phyloP scores from a whole-genome alignment of 2,888 invertebrate species.

The Cenopis cana region DNA sequence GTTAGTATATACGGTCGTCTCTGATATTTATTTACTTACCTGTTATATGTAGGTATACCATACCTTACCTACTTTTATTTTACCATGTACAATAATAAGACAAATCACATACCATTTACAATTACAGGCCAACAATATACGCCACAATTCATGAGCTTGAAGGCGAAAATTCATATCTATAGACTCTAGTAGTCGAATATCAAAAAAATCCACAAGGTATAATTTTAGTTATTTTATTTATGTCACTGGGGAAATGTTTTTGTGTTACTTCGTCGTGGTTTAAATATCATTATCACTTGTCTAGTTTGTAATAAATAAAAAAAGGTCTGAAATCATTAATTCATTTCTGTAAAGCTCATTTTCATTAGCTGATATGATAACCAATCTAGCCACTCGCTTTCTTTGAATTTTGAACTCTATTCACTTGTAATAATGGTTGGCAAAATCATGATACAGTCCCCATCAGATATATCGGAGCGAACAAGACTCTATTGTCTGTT shows the following conservation, averaged over 20 bases:
- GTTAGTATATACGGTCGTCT: too few relatives aligned
- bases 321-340: background rate
- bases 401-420: too few relatives aligned
- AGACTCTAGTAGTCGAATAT: constrained; percentile 31
- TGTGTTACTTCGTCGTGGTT: constrained; percentile 52
- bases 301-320: constrained; percentile 4
- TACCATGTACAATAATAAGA: too few relatives aligned
- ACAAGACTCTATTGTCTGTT: too few relatives aligned
- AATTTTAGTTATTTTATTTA: constrained; percentile 43
- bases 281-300: constrained; percentile 6
- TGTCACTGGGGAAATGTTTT: constrained; percentile 58
- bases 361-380: background rate
- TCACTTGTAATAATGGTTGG: too few relatives aligned
- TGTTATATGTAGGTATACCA: too few relatives aligned
- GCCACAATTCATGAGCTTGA: constrained; percentile 73
- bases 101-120: constrained; percentile 35
- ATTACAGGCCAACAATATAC: constrained; percentile 70
- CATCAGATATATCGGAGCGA: too few relatives aligned
- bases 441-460: too few relatives aligned
- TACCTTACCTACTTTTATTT: too few relatives aligned
- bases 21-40: too few relatives aligned
- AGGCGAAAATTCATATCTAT: constrained; percentile 57
- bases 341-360: background rate
- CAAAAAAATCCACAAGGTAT: constrained; percentile 23
- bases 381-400: too few relatives aligned